phyloP scores from a whole-genome alignment of 2,888 invertebrate species.

The Athalia rosae region DNA sequence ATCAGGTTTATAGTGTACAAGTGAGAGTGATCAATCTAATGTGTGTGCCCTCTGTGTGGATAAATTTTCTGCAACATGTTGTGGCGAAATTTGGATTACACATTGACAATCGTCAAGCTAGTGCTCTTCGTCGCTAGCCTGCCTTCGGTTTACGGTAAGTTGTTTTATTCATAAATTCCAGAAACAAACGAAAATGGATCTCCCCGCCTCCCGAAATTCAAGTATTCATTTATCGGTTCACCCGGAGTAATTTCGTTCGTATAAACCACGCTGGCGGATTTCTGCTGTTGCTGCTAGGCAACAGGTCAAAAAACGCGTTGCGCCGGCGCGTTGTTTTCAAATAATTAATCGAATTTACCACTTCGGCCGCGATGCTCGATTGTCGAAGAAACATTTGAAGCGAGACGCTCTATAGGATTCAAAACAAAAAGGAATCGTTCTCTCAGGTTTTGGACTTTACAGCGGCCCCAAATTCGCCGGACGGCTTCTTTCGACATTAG shows the following conservation, averaged over 20 bases:
- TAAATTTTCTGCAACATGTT: slow-evolving; percentile 66
- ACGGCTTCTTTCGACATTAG: slow-evolving; percentile 55
- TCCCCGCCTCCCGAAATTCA: background rate
- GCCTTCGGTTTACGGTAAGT: slow-evolving; percentile 54
- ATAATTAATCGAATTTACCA: slow-evolving; percentile 19
- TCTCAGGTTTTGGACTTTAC: slow-evolving; percentile 3
- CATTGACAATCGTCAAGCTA: slow-evolving; percentile 51
- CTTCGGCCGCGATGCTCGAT: no score
- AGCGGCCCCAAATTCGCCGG: background rate
- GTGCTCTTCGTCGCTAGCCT: slow-evolving; percentile 49
- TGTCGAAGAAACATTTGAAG: no score
- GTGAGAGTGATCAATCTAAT: slow-evolving; percentile 67
- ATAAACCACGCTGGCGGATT: slow-evolving; percentile 43
- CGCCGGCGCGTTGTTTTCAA: slow-evolving; percentile 59
- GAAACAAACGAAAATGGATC: slow-evolving; percentile 26
- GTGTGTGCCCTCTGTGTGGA: slow-evolving; percentile 67
- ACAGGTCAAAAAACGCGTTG: slow-evolving; percentile 64
- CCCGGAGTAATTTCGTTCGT: slow-evolving; percentile 36
- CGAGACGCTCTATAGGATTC: no score
- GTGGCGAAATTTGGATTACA: slow-evolving; percentile 70
- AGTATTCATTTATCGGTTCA: background rate
- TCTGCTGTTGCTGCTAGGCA: slow-evolving; percentile 63
- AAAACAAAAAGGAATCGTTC: no score
- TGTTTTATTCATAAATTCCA: background rate
- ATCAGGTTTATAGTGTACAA: slow-evolving; percentile 53